These are phyloP conservation scores for Antechinus flavipes DNA, from an alignment of 2,113 vertebrate genomes.

Conservation along the genomic window DNA sequence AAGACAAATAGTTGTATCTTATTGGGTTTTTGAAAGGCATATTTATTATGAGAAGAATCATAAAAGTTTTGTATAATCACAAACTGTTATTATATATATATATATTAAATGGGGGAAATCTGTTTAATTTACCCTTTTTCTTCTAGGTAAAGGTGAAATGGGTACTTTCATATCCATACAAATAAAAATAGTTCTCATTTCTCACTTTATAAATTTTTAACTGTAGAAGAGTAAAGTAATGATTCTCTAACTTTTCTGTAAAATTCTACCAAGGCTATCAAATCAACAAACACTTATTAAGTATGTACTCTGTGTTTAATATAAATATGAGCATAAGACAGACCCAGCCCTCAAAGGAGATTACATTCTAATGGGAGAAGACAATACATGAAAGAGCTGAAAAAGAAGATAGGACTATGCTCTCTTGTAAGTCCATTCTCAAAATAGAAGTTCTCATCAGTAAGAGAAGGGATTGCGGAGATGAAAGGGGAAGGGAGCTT, in stretches of 20 bases:
- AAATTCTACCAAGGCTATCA: background rate
- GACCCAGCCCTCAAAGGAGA: background rate
- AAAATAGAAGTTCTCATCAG: background rate
- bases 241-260: background rate
- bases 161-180: background rate
- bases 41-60: background rate
- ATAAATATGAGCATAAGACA: background rate
- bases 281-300: background rate
- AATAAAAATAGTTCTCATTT: background rate
- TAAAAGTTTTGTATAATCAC: background rate
- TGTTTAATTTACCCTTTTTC: background rate
- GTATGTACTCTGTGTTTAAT: background rate
- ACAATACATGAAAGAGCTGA: background rate
- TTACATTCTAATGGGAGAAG: background rate
- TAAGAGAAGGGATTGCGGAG: background rate
- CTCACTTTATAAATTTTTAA: background rate
- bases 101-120: background rate
- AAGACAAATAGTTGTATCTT: background rate
- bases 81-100: background rate
- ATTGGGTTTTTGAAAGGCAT: background rate
- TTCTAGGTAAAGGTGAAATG: background rate
- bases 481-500: background rate
- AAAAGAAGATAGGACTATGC: background rate
- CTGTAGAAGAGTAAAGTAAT: background rate
- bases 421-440: background rate